Evolutionary conservation across 2,888 invertebrate species (phyloP).

Genomic region (Drosophila melanocephala): DNA sequence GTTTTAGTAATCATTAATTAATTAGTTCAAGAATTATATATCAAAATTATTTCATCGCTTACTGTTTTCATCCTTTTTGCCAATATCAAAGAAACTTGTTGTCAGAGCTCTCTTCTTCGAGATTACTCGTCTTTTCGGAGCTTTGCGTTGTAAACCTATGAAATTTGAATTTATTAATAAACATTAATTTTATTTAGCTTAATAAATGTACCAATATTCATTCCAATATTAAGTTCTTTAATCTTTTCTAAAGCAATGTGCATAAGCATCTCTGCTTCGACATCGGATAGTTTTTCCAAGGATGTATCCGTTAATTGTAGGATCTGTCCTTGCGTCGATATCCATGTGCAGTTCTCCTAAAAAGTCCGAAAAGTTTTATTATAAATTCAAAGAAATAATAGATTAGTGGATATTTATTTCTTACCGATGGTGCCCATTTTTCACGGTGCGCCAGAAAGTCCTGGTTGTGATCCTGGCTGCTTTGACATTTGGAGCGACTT

Average conservation of each 20-base stretch:
- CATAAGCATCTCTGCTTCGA: conserved; percentile 92
- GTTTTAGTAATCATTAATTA: not conserved
- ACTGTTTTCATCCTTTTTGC: conserved; percentile 89
- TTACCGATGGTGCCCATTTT: conserved; percentile 95
- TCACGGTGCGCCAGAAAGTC: conserved; percentile 51
- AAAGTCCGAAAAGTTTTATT: not conserved
- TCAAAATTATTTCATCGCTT: conserved; percentile 16
- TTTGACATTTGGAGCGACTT: conserved; percentile 93
- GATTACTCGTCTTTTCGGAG: conserved; percentile 92
- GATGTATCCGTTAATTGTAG: conserved; percentile 88
- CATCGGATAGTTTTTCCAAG: conserved; percentile 89
- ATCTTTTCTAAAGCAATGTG: conserved; percentile 94
- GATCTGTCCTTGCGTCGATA: conserved; percentile 88
- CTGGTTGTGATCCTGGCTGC: conserved; percentile 86
- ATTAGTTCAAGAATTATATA: not conserved
- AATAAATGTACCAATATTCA: conserved; percentile 86
- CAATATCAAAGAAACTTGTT: conserved; percentile 93
- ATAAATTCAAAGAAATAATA: not conserved
- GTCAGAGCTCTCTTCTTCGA: conserved; percentile 95
- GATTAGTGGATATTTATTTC: conserved; percentile 57
- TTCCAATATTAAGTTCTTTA: conserved; percentile 94
- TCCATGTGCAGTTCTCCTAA: conserved; percentile 93
- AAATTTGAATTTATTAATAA: not conserved
- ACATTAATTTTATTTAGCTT: not conserved
- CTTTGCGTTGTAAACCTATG: conserved; percentile 65